These are phyloP conservation scores for Vidua chalybeata DNA, from an alignment of 2,113 vertebrate species.

Conservation along the genomic window DNA sequence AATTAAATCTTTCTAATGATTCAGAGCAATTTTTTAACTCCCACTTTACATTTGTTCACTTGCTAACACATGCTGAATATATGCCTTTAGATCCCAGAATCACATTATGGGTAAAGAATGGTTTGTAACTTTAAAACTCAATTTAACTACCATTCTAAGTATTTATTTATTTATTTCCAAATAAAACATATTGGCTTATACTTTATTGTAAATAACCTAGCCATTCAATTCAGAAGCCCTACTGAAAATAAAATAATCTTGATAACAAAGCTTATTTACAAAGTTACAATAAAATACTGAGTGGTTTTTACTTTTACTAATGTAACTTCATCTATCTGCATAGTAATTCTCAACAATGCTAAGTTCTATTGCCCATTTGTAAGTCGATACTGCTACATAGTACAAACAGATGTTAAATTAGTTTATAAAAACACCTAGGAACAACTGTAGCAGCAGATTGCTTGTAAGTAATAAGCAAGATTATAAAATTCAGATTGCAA, in stretches of 20 bases:
- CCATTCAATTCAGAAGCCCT: constrained; percentile 5
- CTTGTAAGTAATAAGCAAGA: constrained; percentile 75
- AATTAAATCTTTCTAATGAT: constrained; percentile 63
- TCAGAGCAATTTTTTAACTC: constrained; percentile 51
- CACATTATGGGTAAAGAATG: constrained; percentile 46
- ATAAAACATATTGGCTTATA: constrained; percentile 38
- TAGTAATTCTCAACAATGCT: constrained; percentile 61
- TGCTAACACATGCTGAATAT: background rate
- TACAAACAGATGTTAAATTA: constrained; percentile 77
- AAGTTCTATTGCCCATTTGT: constrained; percentile 70
- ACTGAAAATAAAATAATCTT: constrained; percentile 51
- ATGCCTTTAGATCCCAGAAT: constrained; percentile 31
- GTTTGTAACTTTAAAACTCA: constrained; percentile 56
- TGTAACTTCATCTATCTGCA: constrained; percentile 63
- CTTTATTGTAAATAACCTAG: constrained; percentile 34
- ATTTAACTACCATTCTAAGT: constrained; percentile 50
- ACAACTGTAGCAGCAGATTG: constrained; percentile 74
- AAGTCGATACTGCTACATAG: constrained; percentile 64
- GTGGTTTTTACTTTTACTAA: constrained; percentile 65
- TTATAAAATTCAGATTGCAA: constrained; percentile 75
- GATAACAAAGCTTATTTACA: constrained; percentile 70
- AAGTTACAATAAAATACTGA: constrained; percentile 53
- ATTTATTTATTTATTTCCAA: constrained; percentile 58
- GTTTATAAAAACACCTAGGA: constrained; percentile 75
- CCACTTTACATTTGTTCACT: constrained; percentile 28